Evolutionary conservation across 2,888 invertebrate species (phyloP).

Genomic region (Stegophylla sp.): DNA sequence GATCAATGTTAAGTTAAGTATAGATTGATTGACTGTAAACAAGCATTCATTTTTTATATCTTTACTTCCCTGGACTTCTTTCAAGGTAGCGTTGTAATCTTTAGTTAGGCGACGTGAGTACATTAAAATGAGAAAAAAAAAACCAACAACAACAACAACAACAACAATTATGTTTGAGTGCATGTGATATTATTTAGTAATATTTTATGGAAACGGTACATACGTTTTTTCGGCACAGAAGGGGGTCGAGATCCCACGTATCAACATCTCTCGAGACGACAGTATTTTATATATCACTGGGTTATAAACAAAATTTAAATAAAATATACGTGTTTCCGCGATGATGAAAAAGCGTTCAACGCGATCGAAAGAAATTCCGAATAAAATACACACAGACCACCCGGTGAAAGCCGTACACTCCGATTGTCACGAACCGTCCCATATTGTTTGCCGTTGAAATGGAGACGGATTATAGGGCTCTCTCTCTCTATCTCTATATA

Average conservation of each 20-base stretch:
- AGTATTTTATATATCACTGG: constrained; percentile 30
- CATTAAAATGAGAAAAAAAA: constrained; percentile 6
- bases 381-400: constrained; percentile 25
- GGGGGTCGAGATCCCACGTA: constrained; percentile 37
- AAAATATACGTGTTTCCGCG: constrained; percentile 29
- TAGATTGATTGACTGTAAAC: too few relatives aligned
- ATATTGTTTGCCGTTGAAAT: constrained; percentile 44
- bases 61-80: too few relatives aligned
- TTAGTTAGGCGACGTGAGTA: not conserved
- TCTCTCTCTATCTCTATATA: constrained; percentile 16
- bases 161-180: not conserved
- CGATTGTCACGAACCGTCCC: constrained; percentile 42
- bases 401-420: constrained; percentile 28
- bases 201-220: constrained; percentile 1
- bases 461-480: constrained; percentile 40
- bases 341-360: constrained; percentile 27
- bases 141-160: too few relatives aligned
- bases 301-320: constrained; percentile 36
- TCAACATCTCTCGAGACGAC: constrained; percentile 16
- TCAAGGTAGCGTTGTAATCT: not conserved
- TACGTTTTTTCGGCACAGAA: constrained; percentile 21
- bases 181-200: not conserved
- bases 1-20: too few relatives aligned
- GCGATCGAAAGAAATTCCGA: constrained; percentile 22
- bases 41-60: too few relatives aligned